Conservation (phyloP, 2,797 vertebrate species). For the Poecilia picta region DNA sequence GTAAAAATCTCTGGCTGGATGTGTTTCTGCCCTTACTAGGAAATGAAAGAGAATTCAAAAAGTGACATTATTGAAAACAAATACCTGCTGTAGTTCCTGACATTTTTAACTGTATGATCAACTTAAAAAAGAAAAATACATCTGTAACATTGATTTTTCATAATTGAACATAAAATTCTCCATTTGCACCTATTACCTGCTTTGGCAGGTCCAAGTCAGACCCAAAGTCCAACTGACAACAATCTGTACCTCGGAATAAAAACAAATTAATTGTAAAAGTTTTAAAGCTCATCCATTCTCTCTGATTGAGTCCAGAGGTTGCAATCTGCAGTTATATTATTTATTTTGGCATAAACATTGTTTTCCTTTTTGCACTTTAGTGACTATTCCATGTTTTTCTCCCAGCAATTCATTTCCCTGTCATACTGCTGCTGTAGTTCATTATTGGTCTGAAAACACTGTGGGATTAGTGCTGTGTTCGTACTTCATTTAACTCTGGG, state of each 20-base stretch:
- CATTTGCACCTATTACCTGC: background rate
- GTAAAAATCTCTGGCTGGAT: background rate
- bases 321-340: background rate
- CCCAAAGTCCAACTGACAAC: background rate
- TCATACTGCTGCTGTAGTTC: background rate
- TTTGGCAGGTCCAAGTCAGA: background rate
- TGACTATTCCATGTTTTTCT: background rate
- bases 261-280: background rate
- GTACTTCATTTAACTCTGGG: conserved; percentile 26
- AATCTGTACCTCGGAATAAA: background rate
- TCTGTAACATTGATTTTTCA: background rate
- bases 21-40: background rate
- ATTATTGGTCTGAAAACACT: background rate
- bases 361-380: background rate
- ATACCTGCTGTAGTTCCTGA: background rate
- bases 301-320: background rate
- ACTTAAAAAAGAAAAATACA: background rate
- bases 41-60: background rate
- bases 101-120: background rate
- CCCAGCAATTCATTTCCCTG: background rate
- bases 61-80: background rate
- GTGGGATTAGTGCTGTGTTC: background rate
- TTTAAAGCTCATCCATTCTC: background rate
- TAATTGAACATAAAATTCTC: background rate
- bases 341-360: background rate